These are phyloP conservation scores for Diadromus collaris DNA, from an alignment of 2,888 invertebrate species.

Conservation along the genomic window DNA sequence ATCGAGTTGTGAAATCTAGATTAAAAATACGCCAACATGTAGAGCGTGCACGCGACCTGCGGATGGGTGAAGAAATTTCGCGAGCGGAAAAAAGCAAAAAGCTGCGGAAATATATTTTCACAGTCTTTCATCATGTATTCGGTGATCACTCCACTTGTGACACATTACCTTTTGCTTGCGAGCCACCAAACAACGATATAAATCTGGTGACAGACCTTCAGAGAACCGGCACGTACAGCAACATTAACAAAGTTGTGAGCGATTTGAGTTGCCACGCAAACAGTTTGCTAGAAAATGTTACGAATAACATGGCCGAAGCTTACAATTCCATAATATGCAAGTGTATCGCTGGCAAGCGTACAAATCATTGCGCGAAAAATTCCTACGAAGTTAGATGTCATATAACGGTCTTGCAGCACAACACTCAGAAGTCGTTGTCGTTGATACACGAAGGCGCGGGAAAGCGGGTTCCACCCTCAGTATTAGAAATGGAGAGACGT, in stretches of 20 bases:
- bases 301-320: slow-evolving; percentile 61
- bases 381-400: slow-evolving; percentile 71
- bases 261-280: slow-evolving; percentile 48
- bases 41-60: slow-evolving; percentile 20
- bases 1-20: neutral
- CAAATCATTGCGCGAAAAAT: slow-evolving; percentile 66
- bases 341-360: slow-evolving; percentile 60
- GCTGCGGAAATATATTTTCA: slow-evolving; percentile 53
- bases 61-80: neutral
- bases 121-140: slow-evolving; percentile 56
- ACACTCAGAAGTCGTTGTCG: slow-evolving; percentile 62
- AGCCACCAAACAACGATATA: neutral
- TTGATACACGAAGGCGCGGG: neutral
- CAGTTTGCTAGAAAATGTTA: slow-evolving; percentile 59
- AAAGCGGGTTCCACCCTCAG: slow-evolving; percentile 1
- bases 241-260: slow-evolving; percentile 36
- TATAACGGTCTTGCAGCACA: slow-evolving; percentile 71
- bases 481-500: slow-evolving; percentile 28
- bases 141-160: slow-evolving; percentile 58
- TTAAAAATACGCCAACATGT: slow-evolving; percentile 35
- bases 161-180: neutral
- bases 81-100: neutral
- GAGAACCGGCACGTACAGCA: slow-evolving; percentile 42
- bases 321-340: slow-evolving; percentile 45
- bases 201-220: slow-evolving; percentile 50